phyloP scores from a whole-genome alignment of 2,797 vertebrate species.

The Fundulus diaphanus region DNA sequence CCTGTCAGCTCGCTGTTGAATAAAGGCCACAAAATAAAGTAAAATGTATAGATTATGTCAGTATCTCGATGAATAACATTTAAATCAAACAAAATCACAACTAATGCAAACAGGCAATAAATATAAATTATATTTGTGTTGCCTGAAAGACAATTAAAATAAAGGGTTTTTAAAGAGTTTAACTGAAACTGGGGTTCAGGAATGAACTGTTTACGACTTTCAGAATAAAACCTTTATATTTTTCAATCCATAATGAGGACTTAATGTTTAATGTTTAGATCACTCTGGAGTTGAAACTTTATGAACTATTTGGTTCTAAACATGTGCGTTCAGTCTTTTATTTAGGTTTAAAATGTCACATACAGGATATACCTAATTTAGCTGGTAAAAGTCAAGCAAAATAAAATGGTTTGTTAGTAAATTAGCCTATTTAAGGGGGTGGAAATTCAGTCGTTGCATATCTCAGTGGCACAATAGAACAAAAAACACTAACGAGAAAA shows the following conservation, averaged over 20 bases:
- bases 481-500: no score
- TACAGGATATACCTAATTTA: neutral
- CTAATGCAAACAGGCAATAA: neutral
- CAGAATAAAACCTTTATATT: neutral
- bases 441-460: no score
- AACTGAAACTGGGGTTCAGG: neutral
- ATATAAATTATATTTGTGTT: neutral
- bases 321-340: no score
- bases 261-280: neutral
- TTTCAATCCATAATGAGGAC: neutral
- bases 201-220: neutral
- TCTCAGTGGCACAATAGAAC: no score
- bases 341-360: no score
- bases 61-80: neutral
- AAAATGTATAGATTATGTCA: neutral
- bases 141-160: neutral
- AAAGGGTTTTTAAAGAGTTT: neutral
- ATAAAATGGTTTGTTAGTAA: neutral
- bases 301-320: neutral
- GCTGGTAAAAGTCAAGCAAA: neutral
- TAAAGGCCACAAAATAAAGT: no score
- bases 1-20: no score
- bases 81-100: neutral
- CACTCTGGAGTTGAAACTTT: neutral
- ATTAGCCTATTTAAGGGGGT: no score